Base-by-base conservation (phyloP, 2,113 vertebrate species). In the Paraplagusia blochii region DNA sequence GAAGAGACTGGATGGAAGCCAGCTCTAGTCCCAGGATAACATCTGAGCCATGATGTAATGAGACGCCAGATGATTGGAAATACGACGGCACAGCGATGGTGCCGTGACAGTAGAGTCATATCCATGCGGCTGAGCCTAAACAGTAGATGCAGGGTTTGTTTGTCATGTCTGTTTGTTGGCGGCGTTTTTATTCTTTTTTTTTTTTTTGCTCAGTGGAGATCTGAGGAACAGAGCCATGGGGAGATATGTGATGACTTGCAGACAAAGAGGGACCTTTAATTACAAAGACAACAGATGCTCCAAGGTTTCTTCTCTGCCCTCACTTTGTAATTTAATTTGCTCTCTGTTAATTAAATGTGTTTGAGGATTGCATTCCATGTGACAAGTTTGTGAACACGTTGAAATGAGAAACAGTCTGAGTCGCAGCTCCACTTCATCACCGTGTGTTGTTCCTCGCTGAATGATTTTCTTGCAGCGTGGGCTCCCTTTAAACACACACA, bases 261-360 rank as follows among this genome's bases (percentile, higher is more conserved):
- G 74, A 83, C 80, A 79, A 81, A 85, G 71, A 67, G 70, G 52
- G 69, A 70, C 66, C 82, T 88, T 87, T 87, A 88, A 86, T 88
- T 87, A 86, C 77, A 80, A 85, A 82, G 77, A 85, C 73, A 82
- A 73, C 77, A 83, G 74, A 74, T 75, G 83, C 76, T 82, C 64
- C 66, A 63, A 82, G 73, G 79, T 81, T 76, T 62, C 69, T 45
- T 67, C 64, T 56, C 75, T 83, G 74, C 70, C 74, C 74, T 79
- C 76, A 67, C 44, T 77, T 76, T 76, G 51, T 77, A 58, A 84
- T 87, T 87, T 72, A 86, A 87, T 82, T 82, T 86, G 82, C 76
- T 65, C 46, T 63, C 73, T 72, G 77, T 77, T 85, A 86, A 87
- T 87, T 85, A 88, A 87, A 76, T 16, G 57, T 65, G 68, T 66